A percentile compares a stretch with the other conserved stretches of the same genome.
Conservation (phyloP, 2,113 vertebrate genomes). For the Drymodes brunneopygia region DNA sequence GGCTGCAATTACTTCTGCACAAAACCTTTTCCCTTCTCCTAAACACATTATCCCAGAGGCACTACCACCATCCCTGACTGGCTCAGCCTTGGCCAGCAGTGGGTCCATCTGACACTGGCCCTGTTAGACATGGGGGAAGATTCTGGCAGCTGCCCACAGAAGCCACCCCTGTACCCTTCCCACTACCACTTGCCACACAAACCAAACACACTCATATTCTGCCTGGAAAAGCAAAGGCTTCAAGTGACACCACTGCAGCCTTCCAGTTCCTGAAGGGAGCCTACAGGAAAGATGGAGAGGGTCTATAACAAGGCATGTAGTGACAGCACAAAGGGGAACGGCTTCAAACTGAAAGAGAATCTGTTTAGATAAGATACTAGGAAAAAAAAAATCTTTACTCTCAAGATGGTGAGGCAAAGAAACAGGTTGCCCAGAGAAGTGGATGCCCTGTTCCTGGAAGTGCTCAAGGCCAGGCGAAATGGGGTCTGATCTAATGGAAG, state of each 20-base stretch:
- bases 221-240: not conserved
- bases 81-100: not conserved
- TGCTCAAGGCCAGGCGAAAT: not conserved
- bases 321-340: not conserved
- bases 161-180: not conserved
- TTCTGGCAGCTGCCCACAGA: not conserved
- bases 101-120: not conserved
- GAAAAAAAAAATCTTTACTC: not conserved
- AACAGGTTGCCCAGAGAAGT: not conserved
- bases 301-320: not conserved
- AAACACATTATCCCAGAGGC: not conserved
- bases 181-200: not conserved
- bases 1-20: not conserved
- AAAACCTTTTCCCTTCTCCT: not conserved
- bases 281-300: not conserved
- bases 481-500: not conserved
- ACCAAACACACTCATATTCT: no score
- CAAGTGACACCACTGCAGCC: rapidly evolving
- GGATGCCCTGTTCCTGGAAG: not conserved
- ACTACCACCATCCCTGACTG: rapidly evolving
- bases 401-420: not conserved
- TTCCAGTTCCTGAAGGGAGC: not conserved
- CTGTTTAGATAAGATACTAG: not conserved
- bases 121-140: not conserved
- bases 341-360: not conserved